These are phyloP conservation scores for Trachemys scripta DNA, from an alignment of 2,113 vertebrate genomes.

Conservation along the genomic window DNA sequence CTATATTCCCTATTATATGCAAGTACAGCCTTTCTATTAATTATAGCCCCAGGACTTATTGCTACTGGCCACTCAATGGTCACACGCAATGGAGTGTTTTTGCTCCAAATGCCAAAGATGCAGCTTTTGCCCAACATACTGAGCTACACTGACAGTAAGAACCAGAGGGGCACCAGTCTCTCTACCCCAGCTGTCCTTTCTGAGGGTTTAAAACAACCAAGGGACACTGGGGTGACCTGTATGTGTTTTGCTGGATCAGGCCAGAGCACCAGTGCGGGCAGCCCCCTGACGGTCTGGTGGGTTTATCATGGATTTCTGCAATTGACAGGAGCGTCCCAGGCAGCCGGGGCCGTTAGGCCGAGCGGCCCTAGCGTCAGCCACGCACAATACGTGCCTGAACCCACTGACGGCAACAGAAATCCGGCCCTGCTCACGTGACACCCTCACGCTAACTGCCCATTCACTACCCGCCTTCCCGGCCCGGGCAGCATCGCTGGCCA, in stretches of 20 bases:
- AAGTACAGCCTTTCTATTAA: background rate
- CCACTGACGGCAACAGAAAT: background rate
- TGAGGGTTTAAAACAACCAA: no score
- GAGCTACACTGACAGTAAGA: no score
- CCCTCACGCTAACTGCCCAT: background rate
- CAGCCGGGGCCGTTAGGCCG: no score
- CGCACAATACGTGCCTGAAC: background rate
- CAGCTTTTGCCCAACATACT: no score
- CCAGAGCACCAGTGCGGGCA: no score
- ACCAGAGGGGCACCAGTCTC: background rate
- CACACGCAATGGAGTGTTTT: rapidly evolving
- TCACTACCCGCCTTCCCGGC: background rate
- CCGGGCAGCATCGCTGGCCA: background rate
- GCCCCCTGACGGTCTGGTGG: no score
- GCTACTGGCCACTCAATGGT: background rate
- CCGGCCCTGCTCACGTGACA: background rate
- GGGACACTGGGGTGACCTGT: no score
- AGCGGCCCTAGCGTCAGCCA: no score
- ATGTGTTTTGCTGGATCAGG: no score
- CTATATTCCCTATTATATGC: rapidly evolving
- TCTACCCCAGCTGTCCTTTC: no score
- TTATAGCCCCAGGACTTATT: background rate
- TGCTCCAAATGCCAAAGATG: background rate
- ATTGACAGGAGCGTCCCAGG: no score
- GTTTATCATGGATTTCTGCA: no score